Percentiles rank a stretch among this genome's conserved stretches.
phyloP scores from a whole-genome alignment of 2,888 invertebrate genomes.

The Leptothorax acervorum region DNA sequence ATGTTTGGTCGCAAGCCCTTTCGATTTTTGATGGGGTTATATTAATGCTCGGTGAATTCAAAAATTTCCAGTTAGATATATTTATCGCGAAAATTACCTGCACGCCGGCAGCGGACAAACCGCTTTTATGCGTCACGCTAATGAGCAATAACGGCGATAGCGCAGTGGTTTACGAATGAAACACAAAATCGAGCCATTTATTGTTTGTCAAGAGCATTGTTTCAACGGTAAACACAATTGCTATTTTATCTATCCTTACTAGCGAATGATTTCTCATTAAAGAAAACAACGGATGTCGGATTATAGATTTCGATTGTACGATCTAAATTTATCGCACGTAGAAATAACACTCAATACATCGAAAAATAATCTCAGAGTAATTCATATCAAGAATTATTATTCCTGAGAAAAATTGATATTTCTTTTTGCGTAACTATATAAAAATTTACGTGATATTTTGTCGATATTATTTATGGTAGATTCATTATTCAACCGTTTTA shows the following conservation, averaged over 20 bases:
- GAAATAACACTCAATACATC: not conserved
- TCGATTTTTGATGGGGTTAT: conserved; percentile 37
- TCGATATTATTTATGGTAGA: not conserved
- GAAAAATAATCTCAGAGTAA: not conserved
- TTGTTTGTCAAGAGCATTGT: conserved; percentile 34
- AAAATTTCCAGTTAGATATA: conserved; percentile 43
- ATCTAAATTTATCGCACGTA: not conserved
- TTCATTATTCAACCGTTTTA: not conserved
- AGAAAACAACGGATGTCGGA: not conserved
- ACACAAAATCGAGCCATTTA: conserved; percentile 30
- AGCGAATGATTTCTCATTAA: conserved; percentile 20
- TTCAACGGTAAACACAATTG: conserved; percentile 25
- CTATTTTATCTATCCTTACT: conserved; percentile 8
- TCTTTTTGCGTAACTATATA: not conserved
- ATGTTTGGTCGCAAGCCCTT: conserved; percentile 43
- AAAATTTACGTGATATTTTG: not conserved
- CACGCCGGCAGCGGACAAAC: not conserved
- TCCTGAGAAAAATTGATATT: not conserved
- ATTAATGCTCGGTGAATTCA: conserved; percentile 35
- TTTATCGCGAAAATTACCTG: conserved; percentile 39
- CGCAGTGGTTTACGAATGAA: conserved; percentile 3
- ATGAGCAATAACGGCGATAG: conserved; percentile 21
- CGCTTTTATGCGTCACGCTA: conserved; percentile 24
- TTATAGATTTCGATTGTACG: conserved; percentile 16
- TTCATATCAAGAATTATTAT: not conserved